Conservation (phyloP, 2,113 vertebrate species). For the Cnemophilus loriae region DNA sequence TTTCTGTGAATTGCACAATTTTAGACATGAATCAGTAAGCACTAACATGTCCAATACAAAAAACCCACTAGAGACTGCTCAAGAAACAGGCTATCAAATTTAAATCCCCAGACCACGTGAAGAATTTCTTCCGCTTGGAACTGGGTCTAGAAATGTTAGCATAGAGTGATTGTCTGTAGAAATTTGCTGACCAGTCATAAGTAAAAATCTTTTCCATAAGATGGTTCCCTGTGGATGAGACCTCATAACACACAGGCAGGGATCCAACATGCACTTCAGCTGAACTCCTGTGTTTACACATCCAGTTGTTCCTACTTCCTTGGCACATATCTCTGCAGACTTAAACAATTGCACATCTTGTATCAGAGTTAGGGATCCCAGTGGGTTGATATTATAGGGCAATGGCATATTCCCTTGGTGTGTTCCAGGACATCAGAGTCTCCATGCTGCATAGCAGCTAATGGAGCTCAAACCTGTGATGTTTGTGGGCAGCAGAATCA, state of each 20-base stretch:
- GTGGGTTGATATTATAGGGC: neutral
- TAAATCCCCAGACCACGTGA: neutral
- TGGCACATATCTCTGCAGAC: neutral
- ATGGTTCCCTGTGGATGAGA: neutral
- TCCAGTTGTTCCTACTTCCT: neutral
- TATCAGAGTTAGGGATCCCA: neutral
- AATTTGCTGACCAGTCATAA: neutral
- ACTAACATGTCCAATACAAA: neutral
- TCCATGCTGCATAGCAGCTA: neutral
- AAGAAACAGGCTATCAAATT: neutral
- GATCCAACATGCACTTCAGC: neutral
- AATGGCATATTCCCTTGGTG: neutral
- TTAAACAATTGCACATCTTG: neutral
- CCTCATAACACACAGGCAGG: neutral
- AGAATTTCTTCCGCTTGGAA: neutral
- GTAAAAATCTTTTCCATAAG: neutral
- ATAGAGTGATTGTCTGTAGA: neutral
- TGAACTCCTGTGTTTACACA: neutral
- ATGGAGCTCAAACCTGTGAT: neutral
- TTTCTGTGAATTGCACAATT: neutral
- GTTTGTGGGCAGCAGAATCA: neutral
- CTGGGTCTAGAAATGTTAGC: neutral
- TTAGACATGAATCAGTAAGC: neutral
- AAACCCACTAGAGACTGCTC: neutral
- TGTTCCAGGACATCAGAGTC: rapidly evolving